phyloP scores from a whole-genome alignment of 1,140 invertebrate species.

The Tetragonula clypearis region DNA sequence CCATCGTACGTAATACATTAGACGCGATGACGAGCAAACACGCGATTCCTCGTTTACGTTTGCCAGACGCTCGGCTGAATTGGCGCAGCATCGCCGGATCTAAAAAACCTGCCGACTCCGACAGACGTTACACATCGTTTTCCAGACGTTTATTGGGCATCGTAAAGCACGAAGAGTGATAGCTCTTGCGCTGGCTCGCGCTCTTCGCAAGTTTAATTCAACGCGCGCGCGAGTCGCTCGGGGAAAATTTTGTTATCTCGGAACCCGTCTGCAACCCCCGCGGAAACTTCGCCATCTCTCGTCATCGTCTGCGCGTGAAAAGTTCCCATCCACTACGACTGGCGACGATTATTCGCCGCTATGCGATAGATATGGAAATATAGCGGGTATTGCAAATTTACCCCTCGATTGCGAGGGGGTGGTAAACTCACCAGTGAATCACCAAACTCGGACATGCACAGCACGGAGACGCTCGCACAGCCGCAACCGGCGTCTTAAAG shows the following conservation, averaged over 20 bases:
- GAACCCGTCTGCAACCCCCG: neutral
- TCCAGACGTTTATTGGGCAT: neutral
- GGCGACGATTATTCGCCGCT: neutral
- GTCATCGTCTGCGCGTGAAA: neutral
- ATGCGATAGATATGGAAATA: neutral
- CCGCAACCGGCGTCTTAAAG: conserved; percentile 7
- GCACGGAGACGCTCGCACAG: neutral
- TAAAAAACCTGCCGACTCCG: neutral
- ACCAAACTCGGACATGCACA: conserved; percentile 53
- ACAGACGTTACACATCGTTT: neutral
- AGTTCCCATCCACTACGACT: too few species aligned
- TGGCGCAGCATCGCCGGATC: neutral
- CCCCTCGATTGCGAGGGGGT: too few species aligned
- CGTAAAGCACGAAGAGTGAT: conserved; percentile 4
- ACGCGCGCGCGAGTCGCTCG: neutral
- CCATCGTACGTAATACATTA: neutral
- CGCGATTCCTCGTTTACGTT: conserved; percentile 2
- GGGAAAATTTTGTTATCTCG: neutral
- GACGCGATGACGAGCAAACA: neutral
- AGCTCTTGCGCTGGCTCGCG: neutral
- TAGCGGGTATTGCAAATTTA: neutral
- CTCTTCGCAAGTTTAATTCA: neutral
- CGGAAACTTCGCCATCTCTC: neutral
- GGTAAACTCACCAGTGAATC: conserved; percentile 49
- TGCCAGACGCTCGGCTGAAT: neutral